Base-by-base conservation (phyloP, 2,888 invertebrate species). In the Eupsilia transversa region DNA sequence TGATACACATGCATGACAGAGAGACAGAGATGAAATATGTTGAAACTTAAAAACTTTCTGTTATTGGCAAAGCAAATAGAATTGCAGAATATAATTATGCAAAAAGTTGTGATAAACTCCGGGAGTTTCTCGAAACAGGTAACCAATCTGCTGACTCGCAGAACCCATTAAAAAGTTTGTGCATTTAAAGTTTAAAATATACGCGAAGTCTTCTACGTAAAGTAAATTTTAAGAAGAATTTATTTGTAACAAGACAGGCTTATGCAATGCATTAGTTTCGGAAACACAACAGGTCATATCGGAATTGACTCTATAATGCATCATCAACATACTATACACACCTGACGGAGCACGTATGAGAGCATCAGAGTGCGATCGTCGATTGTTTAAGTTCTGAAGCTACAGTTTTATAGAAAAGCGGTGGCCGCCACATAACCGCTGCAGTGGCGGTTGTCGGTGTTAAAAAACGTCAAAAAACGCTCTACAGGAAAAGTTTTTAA, bases 141-240 rank as follows among this genome's bases (percentile, higher is more conserved):
- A 72, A 68, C 57, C 71, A 72, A 75, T 75, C 68, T 75, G 61
- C 54, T 69, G 74, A 71, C 74, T 75, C 41, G 49, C 65, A 66
- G 60, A 73, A 57, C 56, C 70, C 61, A 78, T 85, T 83, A 69
- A 77, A 85, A 79, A 70, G 46, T 80, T 86, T 81, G 49, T 66
- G 72, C 59, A 67, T 72, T 71, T 64, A 61, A 52, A 72, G 35
- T 59, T 79, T 49, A 7, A 63, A 67, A 81, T 74, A 69, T 81
- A 59, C 54, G 46, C n/a, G 56, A 68, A 20, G 7, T 57, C 17
- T 63, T 56, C 60, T 33, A 46, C 30, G 20, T 27, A n/a, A 59
- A 52, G 38, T 30, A 35, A 49, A n/a, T 54, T 59, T 64, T 27
- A 7, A 14, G 2, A 70, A 41, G 23, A 77, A 57, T 72, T 64